Evolutionary conservation across 2,113 vertebrate genomes (phyloP).

Genomic region (Speoplatyrhinus poulsoni): DNA sequence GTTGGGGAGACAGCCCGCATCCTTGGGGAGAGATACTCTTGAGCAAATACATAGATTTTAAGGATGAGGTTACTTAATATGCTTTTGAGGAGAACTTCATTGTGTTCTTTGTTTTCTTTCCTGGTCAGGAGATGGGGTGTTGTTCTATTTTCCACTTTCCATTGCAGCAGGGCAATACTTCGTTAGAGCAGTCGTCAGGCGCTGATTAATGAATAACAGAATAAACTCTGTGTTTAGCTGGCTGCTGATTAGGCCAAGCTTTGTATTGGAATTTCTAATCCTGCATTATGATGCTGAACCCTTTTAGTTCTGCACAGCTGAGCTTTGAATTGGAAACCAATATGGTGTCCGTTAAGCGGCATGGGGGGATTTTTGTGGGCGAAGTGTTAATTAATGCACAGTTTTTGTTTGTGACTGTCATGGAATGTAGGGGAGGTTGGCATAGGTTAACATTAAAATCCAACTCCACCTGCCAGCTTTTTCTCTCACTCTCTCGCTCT

Average conservation of each 20-base stretch:
- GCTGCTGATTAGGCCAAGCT: background rate
- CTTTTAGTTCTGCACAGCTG: background rate
- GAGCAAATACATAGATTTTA: conserved; percentile 16
- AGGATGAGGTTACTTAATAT: conserved; percentile 2
- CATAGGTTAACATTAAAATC: too few relatives aligned
- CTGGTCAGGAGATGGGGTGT: background rate
- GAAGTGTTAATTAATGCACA: background rate
- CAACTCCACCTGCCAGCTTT: too few relatives aligned
- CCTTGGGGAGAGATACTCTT: conserved; percentile 4
- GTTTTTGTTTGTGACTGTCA: background rate
- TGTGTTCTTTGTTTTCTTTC: background rate
- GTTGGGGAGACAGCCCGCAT: conserved; percentile 23
- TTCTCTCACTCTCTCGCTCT: too few relatives aligned
- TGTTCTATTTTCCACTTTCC: background rate
- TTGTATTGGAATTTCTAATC: background rate
- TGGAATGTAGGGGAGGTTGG: too few relatives aligned
- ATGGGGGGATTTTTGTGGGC: background rate
- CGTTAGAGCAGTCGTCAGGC: background rate
- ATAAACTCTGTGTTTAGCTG: background rate
- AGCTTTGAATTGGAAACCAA: background rate
- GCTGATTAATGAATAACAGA: background rate
- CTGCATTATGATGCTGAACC: background rate
- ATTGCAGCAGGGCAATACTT: background rate
- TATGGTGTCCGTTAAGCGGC: background rate
- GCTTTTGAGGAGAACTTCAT: background rate